A percentile compares a stretch with the other conserved stretches of the same genome.
phyloP scores from a whole-genome alignment of 2,797 vertebrate genomes.

The Gorsachius magnificus region DNA sequence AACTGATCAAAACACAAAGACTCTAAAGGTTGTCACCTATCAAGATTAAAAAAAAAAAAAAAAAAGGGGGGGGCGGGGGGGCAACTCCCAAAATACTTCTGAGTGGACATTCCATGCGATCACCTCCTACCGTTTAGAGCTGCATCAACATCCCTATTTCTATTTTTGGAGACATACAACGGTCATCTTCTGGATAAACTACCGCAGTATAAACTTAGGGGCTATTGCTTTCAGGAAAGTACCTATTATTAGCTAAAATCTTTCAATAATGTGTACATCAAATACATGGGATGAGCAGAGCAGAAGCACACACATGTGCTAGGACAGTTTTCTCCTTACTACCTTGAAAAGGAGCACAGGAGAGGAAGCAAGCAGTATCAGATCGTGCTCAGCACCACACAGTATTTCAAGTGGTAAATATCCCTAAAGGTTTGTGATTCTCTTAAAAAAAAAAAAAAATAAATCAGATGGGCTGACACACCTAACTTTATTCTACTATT shows the following conservation, averaged over 20 bases:
- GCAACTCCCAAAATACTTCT: neutral
- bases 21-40: neutral
- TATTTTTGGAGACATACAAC: neutral
- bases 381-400: neutral
- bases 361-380: neutral
- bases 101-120: neutral
- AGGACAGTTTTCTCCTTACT: neutral
- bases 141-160: no score
- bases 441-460: neutral
- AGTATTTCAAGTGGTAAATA: neutral
- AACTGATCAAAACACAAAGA: neutral
- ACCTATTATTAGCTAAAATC: neutral
- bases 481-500: neutral
- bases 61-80: no score
- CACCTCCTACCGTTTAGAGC: neutral
- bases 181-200: neutral
- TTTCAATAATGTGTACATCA: neutral
- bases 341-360: accelerated
- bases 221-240: neutral
- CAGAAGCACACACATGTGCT: neutral
- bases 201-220: neutral
- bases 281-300: neutral
- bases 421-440: neutral
- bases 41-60: accelerated
- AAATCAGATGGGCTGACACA: neutral